Evolutionary conservation across 2,888 invertebrate genomes (phyloP), one percentile per base, ranked within the genome.

Genomic region (Ophion ventricosus): DNA sequence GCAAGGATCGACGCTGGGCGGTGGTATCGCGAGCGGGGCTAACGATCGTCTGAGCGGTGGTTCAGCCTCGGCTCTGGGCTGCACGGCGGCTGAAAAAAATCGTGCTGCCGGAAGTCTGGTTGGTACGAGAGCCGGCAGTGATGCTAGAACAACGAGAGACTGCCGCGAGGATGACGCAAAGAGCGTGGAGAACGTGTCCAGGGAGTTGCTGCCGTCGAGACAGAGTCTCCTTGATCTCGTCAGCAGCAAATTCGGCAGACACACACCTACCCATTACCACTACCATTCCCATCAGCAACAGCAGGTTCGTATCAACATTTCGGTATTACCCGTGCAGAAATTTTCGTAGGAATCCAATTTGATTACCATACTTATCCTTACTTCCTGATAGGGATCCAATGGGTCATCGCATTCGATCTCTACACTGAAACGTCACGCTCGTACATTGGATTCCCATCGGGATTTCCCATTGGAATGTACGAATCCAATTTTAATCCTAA

Each of bases 141-240:
- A 81, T 70, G 80, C 83, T 63, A 82, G 84, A 77, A 87, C 88
- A 61, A 86, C 90, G 78, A 88, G 90, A 69, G 88, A 86, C 70
- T 87, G 87, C 49, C 84, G 88, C 74, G 92, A 92, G 74, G 92
- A 92, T 80, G 92, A 93, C 86, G 88, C 91, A 54, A 93, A 93
- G 85, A 93, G 92, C 87, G 90, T 91, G 83, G 93, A 92, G 82
- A 93, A 91, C 88, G 91, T 92, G 84, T 86, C 89, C 66, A 84
- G 88, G 72, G 89, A 91, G 72, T 89, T 88, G 56, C 69, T 91
- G 74, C 90, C 92, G 70, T 92, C 92, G 66, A 91, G 92, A 87
- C 93, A 93, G 85, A 93, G 92, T 83, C 90, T 93, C 69, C 87
- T 93, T 84, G 93, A 93, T 84, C 90, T 93, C 86, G 92, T 93